phyloP scores from a whole-genome alignment of 2,113 vertebrate genomes.

The Semnornis frantzii region DNA sequence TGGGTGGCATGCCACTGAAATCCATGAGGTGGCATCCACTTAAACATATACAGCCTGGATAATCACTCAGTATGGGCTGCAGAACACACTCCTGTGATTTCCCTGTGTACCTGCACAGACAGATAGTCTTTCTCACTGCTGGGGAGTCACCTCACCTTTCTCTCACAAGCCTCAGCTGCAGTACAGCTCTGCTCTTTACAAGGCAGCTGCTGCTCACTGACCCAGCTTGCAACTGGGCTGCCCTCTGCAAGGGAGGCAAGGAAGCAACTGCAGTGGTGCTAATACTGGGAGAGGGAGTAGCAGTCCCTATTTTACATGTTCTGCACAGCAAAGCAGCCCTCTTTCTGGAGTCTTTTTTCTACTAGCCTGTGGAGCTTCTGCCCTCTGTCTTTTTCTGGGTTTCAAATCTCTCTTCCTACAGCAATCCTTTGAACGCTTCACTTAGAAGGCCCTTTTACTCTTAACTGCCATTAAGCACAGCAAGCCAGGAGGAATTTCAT shows the following conservation, averaged over 20 bases:
- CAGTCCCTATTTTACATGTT: background rate
- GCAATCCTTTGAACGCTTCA: background rate
- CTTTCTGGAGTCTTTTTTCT: background rate
- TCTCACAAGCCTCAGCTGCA: background rate
- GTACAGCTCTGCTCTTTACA: background rate
- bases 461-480: background rate
- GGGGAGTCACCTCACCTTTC: background rate
- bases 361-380: background rate
- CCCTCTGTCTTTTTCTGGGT: background rate
- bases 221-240: background rate
- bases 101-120: background rate
- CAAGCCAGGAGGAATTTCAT: background rate
- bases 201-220: no score
- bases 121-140: background rate
- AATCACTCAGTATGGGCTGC: slow-evolving; percentile 7
- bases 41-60: background rate
- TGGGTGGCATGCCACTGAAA: background rate
- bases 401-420: background rate
- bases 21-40: slow-evolving; percentile 23
- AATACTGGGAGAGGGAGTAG: background rate
- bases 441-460: background rate
- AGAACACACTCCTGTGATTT: slow-evolving; percentile 20
- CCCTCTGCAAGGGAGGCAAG: background rate
- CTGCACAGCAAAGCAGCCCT: accelerated
- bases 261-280: background rate